Evolutionary conservation across 37 sponge, comb jelly and placozoan species (phyloP).

Genomic region (Hexactinellida sp.): DNA sequence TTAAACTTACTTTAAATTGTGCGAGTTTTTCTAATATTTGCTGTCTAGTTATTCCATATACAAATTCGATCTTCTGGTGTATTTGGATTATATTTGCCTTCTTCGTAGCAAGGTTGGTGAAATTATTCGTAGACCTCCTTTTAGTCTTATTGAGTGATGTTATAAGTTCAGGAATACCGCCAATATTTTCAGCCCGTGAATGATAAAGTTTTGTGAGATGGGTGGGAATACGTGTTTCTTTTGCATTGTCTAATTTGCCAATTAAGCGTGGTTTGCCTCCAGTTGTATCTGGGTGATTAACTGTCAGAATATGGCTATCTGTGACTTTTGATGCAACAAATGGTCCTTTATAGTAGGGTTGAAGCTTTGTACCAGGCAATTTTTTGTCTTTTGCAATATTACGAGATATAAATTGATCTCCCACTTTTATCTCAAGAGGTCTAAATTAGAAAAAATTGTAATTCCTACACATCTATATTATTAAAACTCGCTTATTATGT

Average conservation of each 20-base stretch:
- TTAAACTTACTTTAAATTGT: background rate
- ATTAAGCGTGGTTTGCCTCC: background rate
- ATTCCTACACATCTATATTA: no score
- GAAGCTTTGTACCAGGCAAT: background rate
- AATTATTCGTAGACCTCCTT: background rate
- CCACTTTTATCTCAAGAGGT: background rate
- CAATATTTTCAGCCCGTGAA: background rate
- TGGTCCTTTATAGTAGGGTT: background rate
- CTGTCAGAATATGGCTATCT: background rate
- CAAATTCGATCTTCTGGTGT: background rate
- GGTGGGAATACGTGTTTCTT: background rate
- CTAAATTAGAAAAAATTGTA: no score
- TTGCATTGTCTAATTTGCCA: background rate
- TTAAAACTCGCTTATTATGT: no score
- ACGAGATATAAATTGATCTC: background rate
- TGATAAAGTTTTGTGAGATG: background rate
- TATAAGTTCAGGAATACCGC: background rate
- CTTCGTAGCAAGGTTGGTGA: background rate
- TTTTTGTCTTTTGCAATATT: background rate
- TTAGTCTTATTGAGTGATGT: background rate
- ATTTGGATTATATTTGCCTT: background rate
- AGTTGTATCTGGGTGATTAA: background rate
- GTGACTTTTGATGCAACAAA: constrained; percentile 11
- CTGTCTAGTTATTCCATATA: constrained; percentile 7
- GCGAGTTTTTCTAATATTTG: background rate